These are phyloP conservation scores for Streblospio benedicti DNA, from an alignment of 1,140 invertebrate genomes.

Conservation along the genomic window DNA sequence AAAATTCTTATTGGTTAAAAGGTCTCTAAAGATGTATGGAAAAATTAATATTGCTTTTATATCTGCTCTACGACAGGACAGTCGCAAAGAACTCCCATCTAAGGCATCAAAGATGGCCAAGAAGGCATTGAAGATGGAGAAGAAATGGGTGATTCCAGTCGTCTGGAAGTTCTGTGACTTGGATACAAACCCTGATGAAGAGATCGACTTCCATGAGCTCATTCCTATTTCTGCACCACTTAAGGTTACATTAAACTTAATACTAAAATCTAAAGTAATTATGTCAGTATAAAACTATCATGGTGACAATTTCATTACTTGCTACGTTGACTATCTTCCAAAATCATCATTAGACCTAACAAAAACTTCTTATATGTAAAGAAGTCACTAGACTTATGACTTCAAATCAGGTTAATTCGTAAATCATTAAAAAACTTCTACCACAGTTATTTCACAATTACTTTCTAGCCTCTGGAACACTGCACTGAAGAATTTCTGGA, in stretches of 20 bases:
- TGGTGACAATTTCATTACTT: background rate
- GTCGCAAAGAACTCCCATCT: too few relatives aligned
- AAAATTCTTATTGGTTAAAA: too few relatives aligned
- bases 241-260: background rate
- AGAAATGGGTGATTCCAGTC: constrained; percentile 74
- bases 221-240: constrained; percentile 2
- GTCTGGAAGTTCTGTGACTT: constrained; percentile 96
- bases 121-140: constrained; percentile 64
- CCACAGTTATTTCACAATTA: constrained; percentile 82
- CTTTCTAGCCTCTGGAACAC: constrained; percentile 82
- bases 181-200: constrained; percentile 74
- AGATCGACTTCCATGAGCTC: background rate
- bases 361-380: background rate
- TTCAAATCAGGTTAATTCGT: background rate
- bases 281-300: background rate
- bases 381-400: background rate
- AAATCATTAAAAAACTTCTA: constrained; percentile 59
- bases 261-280: background rate
- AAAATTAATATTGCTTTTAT: too few relatives aligned
- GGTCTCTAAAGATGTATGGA: too few relatives aligned
- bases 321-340: background rate
- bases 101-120: constrained; percentile 64
- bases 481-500: constrained; percentile 92
- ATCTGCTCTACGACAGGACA: too few relatives aligned
- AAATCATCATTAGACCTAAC: background rate